These are phyloP conservation scores for Oligia strigilis DNA, from an alignment of 2,888 invertebrate genomes.

Conservation along the genomic window DNA sequence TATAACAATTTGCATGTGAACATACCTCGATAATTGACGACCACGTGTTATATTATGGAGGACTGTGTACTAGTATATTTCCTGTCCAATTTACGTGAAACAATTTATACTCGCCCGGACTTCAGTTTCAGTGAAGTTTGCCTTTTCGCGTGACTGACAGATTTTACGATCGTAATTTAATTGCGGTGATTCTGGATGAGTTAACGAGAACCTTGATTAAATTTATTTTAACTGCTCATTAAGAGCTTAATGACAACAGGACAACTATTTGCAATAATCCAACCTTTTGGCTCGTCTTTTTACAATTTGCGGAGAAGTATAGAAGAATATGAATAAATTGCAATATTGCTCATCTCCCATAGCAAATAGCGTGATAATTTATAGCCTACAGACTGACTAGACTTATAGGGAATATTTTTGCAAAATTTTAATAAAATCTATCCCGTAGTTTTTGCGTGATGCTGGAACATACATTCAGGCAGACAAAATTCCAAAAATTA, in stretches of 20 bases:
- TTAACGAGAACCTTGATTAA: neutral
- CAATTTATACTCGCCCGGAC: constrained; percentile 3
- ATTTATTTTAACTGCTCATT: neutral
- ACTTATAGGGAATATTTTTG: neutral
- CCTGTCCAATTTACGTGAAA: constrained; percentile 6
- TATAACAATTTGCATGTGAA: constrained; percentile 43
- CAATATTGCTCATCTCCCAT: too few species aligned
- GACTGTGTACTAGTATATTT: constrained; percentile 32
- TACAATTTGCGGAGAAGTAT: too few species aligned
- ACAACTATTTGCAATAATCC: neutral
- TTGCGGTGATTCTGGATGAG: neutral
- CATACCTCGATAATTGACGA: constrained; percentile 27
- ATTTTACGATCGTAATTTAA: constrained; percentile 8
- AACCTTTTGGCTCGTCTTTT: neutral
- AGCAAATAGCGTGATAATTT: too few species aligned
- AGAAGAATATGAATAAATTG: too few species aligned
- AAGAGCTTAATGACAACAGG: neutral
- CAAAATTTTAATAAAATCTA: neutral
- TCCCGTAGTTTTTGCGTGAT: neutral
- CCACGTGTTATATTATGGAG: neutral
- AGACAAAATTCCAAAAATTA: neutral
- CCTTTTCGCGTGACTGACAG: neutral
- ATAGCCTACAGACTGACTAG: neutral
- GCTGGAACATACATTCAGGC: neutral
- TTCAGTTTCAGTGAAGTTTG: neutral